Evolutionary conservation across 1,140 invertebrate genomes (phyloP), one percentile per base, ranked within the genome.

Genomic region (Drosophila yakuba): DNA sequence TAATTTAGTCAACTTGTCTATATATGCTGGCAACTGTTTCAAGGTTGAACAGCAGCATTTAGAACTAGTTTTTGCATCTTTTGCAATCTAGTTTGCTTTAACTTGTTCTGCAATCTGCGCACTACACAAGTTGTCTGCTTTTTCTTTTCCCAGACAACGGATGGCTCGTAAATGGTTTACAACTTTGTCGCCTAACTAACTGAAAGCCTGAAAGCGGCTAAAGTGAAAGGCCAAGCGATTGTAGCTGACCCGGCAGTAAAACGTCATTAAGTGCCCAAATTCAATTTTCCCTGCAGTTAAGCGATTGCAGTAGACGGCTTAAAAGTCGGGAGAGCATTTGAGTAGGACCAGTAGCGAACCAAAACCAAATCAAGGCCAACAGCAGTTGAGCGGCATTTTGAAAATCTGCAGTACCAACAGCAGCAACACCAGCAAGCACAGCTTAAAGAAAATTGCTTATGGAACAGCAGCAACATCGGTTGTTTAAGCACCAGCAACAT

Each of bases 281-380:
- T 86, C 74, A 80, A 86, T 86, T 86, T 86, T 88, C 62, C 62
- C 54, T 86, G 74, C 83, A 82, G 61, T 86, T 77, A 73, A 72
- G 71, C 61, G 75, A 48, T 57, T 69, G 51, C 64, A 69, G 69
- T 23, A 47, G 38, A 56, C 48, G 67, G 50, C 76, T 74, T 66
- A 58, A 25, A 63, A 72, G 69, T 57, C 73, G 50, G 17, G 5
- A 35, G 44, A 47, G 60, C 45, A 67, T 67, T 64, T 47, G 41
- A 41, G 54, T 56, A 56, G 41, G 20, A 48, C 51, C 58, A 74
- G 45, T 45, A 57, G 59, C 44, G 41, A 35, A 35, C 59, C 25
- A 8, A 28, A 20, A 17, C 36, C 48, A 39, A 69, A 58, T 52
- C 78, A 61, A 69, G 54, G 20, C 51, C 51, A 45, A 32, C 38